These are phyloP conservation scores for Vicugna pacos DNA, from an alignment of 2,113 vertebrate species.

Conservation along the genomic window DNA sequence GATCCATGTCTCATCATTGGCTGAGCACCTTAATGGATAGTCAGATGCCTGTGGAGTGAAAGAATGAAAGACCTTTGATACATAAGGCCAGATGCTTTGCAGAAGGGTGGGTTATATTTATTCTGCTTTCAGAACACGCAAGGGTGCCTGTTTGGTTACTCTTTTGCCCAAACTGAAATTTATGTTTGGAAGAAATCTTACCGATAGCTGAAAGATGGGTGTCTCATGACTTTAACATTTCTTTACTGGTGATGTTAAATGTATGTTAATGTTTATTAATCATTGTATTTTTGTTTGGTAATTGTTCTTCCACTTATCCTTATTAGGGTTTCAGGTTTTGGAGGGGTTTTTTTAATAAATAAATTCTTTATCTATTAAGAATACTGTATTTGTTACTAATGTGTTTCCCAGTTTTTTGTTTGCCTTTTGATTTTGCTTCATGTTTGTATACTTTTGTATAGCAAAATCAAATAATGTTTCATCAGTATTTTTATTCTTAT, in stretches of 20 bases:
- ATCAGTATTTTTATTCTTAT: conserved; percentile 44
- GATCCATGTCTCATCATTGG: background rate
- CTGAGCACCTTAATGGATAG: background rate
- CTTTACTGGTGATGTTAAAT: background rate
- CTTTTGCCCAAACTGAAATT: background rate
- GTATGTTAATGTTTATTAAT: background rate
- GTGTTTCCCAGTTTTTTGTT: conserved; percentile 4
- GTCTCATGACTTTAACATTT: conserved; percentile 24
- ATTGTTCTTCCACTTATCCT: background rate
- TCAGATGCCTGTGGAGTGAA: background rate
- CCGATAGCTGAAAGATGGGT: background rate
- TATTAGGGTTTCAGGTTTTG: background rate
- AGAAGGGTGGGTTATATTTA: background rate
- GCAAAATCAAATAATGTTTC: conserved; percentile 1
- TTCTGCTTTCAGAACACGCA: background rate
- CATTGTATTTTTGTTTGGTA: conserved; percentile 14
- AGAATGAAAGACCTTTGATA: background rate
- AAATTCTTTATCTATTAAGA: conserved; percentile 3
- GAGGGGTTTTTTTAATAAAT: background rate
- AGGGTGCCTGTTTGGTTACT: background rate
- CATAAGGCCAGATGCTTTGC: background rate
- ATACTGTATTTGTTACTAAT: background rate
- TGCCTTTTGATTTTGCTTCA: conserved; percentile 37
- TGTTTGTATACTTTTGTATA: background rate
- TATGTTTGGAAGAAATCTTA: background rate